Base-by-base conservation (phyloP, 2,888 invertebrate species). In the Erannis defoliaria region DNA sequence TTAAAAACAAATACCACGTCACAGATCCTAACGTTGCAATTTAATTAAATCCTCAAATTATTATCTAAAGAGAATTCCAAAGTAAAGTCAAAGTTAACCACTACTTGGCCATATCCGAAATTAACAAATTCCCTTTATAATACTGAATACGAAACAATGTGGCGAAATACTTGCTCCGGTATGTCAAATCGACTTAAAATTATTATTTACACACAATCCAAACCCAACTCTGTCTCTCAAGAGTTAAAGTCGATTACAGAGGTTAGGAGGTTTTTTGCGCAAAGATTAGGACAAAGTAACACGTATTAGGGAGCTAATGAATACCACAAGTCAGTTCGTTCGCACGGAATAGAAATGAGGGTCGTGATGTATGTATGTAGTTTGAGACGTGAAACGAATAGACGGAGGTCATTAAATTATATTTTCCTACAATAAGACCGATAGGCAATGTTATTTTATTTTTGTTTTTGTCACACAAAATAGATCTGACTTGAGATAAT, bases 231-330 rank as follows among this genome's bases (percentile, higher is more conserved):
- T 84, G 77, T 56, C 0, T 0, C 16, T 0, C 0, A 14, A 0
- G 9, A 0, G 0, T 0, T 38, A 68, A 78, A 46, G 73, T 80
- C 76, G 64, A 64, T 60, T 70, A 85, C 78, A 1, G 59, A 0
- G 50, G 67, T 62, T 29, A 1, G 1, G 1, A 2, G 5, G 67
- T 71, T 78, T 72, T 87, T 85, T 82, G 85, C 81, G 76, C 78
- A 80, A 83, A 88, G 88, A 89, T 89, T 89, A 89, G 88, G 75
- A 84, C 81, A 82, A 86, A 87, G 88, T 88, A 89, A 88, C 88
- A 87, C 82, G 88, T 88, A 89, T 89, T 89, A 89, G 85, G 79
- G 79, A 82, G 82, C 86, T 88, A 88, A 88, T 89, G 89, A 89
- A 89, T 85, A 85, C 88, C 88, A 78, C 88, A 88, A 90, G 88